Base-by-base conservation (phyloP, 23 tunicate genomes). In the Botrylloides violaceus region DNA sequence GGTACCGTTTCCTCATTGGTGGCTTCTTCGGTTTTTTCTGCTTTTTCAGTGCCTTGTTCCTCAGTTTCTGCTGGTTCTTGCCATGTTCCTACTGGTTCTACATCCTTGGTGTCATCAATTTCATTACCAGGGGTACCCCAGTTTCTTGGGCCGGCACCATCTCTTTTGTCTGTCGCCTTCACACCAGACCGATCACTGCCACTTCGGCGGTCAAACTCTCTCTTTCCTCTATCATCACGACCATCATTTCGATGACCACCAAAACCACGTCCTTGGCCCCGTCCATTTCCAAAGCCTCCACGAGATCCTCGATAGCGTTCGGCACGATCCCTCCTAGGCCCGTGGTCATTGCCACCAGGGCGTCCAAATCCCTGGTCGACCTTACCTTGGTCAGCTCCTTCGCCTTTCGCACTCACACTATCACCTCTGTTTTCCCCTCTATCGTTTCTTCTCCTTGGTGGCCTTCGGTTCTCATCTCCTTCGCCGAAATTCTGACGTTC, bases 101-200 rank as follows among this genome's bases (percentile, higher is more conserved):
- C 48, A 15, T 85, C 71, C 73, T 24, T 32, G 15, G 81, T 43
- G 39, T 85, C 94, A 58, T 79, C 84, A 50, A 85, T 75, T 47
- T 85, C 92, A 35, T 80, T 75, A 66, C 94, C 94, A 33, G 85
- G 85, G 19, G 94, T 86, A 28, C 94, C 94, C 94, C 94, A 86
- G 55, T 86, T 86, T 75, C 85, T 66, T 21, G 94, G 61, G 3
- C 94, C 94, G 19, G 76, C 94, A 1, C 94, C 94, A 70, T 86
- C 94, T 20, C 94, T 73, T 61, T 86, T 86, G 38, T 86, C 94
- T 49, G 62, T 60, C 7, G 94, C 72, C 59, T 77, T 55, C n/a
- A 86, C 94, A 20, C 94, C 73, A 1, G 85, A 58, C 34, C 83
- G 66, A 47, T 86, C 94, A 59, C 85, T 86, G 32, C 94, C 94